Evolutionary conservation across 2,113 vertebrate genomes (phyloP), one percentile per base, ranked within the genome.

Genomic region (Pterocles burchelli): DNA sequence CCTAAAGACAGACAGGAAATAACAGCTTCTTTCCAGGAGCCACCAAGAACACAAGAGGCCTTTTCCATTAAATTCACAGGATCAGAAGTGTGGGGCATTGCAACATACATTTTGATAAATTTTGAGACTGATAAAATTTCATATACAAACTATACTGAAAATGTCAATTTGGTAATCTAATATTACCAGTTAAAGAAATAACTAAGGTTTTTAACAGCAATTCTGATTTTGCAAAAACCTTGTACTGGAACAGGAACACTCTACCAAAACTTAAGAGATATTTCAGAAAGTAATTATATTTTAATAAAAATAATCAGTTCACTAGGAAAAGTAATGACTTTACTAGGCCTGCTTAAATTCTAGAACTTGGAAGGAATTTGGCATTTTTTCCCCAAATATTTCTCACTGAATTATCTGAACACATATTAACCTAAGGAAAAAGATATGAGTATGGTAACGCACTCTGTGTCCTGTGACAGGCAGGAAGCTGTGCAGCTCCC

Each of bases 401-500:
- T 88, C 24, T 63, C 48, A 52, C 12, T 61, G 31, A 93, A 51
- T 72, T 82, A 85, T 8, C 11, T 19, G 8, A 82, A 55, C 19
- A 55, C 13, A 76, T 16, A 72, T 34, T 59, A 68, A 65, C 5
- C 22, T 28, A 52, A 9, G 26, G 17, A 21, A 76, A 90, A 88
- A 75, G 2, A 24, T 1, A 17, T 0, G 12, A 51, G 26, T 8
- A 20, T 25, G 21, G 10, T 45, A 72, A 51, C 2, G 12, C 4
- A 31, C 29, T 55, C 8, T 13, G 3, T 29, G 38, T 48, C 28
- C 29, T 25, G 28, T 11, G 48, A 67, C 3, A 17, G 22, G 9
- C 28, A 4, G 66, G 22, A 29, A 71, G 59, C 36, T 51, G 68
- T 0, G 3, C 17, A 81, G n/a, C 33, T 85, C 52, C 19, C 48